Evolutionary conservation across 2,797 vertebrate genomes (phyloP).

Genomic region (Presbytis comata): DNA sequence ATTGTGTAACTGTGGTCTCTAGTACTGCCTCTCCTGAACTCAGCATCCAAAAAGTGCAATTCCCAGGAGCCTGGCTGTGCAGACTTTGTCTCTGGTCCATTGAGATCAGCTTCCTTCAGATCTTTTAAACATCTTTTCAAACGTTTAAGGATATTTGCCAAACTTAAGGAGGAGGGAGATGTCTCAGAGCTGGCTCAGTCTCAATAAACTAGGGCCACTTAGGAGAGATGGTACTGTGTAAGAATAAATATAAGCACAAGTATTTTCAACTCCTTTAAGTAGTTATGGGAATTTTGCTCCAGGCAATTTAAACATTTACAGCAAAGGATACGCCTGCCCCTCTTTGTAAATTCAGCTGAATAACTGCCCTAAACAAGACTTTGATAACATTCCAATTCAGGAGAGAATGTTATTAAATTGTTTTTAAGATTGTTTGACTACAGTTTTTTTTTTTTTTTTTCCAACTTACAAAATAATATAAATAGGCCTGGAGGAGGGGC

Average conservation of each 20-base stretch:
- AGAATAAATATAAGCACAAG: not conserved
- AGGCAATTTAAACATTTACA: conserved; percentile 38
- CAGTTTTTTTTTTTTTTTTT: not conserved
- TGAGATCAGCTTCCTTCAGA: not conserved
- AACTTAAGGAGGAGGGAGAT: not conserved
- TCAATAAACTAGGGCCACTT: not conserved
- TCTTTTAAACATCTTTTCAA: not conserved
- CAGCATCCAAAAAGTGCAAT: not conserved
- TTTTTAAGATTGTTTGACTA: not conserved
- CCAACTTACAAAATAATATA: conserved; percentile 6
- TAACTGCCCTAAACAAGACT: not conserved
- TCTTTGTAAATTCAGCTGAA: conserved; percentile 7
- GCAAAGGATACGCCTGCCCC: not conserved
- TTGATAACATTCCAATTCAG: not conserved
- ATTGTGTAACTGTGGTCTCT: conserved; percentile 47
- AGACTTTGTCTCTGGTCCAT: not conserved
- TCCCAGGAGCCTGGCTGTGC: not conserved
- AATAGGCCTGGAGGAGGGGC: not conserved
- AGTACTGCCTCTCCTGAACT: not conserved
- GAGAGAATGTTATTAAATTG: not conserved
- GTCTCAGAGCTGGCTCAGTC: not conserved
- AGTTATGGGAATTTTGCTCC: not conserved
- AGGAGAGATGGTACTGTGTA: not conserved
- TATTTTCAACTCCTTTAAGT: not conserved
- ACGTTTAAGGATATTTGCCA: conserved; percentile 35